Conservation (phyloP, 2,888 invertebrate species). For the Drosophila merina region DNA sequence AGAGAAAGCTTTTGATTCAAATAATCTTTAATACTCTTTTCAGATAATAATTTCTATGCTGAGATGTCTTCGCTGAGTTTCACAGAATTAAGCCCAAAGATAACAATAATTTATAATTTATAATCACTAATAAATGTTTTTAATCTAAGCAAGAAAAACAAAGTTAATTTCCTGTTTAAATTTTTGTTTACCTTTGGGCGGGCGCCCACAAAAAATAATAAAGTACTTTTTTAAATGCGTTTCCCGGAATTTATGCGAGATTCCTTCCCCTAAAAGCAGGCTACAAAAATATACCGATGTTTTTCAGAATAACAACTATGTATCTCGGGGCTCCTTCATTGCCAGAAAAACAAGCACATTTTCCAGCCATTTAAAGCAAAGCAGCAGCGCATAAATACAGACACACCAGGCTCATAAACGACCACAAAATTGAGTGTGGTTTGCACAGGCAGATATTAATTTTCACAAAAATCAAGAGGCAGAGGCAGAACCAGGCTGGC, state of each 20-base stretch:
- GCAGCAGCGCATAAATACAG: background rate
- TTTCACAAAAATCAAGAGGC: constrained; percentile 14
- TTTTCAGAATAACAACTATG: constrained; percentile 4
- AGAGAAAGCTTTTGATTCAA: background rate
- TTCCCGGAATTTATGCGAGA: background rate
- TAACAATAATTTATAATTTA: background rate
- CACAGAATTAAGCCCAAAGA: background rate
- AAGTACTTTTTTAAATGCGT: background rate
- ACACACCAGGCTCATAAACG: constrained; percentile 7
- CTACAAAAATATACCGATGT: background rate
- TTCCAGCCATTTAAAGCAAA: constrained; percentile 17
- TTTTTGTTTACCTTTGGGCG: background rate
- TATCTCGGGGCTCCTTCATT: background rate
- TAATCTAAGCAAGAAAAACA: background rate
- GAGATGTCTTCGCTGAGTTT: background rate
- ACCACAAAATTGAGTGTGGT: constrained; percentile 24
- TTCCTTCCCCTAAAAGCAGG: background rate
- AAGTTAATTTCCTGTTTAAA: background rate
- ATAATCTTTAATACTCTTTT: background rate
- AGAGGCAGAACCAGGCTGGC: background rate
- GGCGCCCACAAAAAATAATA: background rate
- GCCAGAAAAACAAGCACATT: constrained; percentile 12
- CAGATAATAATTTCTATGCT: background rate
- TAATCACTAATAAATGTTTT: background rate
- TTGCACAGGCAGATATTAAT: constrained; percentile 18